These are phyloP conservation scores for Neogale vison DNA, from an alignment of 2,113 vertebrate species.

Conservation along the genomic window DNA sequence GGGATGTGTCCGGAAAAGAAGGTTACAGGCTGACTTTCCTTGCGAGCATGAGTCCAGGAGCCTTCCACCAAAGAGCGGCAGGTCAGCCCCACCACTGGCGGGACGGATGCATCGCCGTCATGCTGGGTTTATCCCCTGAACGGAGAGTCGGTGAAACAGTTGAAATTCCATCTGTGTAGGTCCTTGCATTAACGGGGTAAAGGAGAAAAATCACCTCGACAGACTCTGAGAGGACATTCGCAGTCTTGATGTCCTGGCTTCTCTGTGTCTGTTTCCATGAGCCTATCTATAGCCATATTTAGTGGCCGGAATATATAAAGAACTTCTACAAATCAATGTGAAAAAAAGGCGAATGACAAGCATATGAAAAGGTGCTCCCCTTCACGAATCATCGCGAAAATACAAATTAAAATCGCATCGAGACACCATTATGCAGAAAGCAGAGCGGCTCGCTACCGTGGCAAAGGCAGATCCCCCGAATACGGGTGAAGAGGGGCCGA, in stretches of 20 bases:
- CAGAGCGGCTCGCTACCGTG: too few species aligned
- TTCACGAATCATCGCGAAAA: neutral
- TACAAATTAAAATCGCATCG: neutral
- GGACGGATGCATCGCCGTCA: rapidly evolving
- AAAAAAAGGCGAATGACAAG: neutral
- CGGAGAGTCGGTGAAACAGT: rapidly evolving
- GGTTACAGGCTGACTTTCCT: rapidly evolving
- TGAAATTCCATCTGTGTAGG: rapidly evolving
- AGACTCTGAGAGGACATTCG: neutral
- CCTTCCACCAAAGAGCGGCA: rapidly evolving
- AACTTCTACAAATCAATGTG: neutral
- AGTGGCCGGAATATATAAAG: neutral
- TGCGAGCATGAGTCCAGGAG: rapidly evolving
- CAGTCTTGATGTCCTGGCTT: rapidly evolving
- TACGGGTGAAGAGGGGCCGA: neutral
- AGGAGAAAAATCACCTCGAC: neutral
- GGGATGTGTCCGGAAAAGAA: rapidly evolving
- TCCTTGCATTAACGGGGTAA: neutral
- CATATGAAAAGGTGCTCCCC: neutral
- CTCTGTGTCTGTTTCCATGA: neutral
- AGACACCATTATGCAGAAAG: rapidly evolving
- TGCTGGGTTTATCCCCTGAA: neutral
- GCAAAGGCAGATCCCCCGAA: rapidly evolving
- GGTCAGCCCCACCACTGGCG: rapidly evolving
- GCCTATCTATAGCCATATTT: too few species aligned